phyloP scores from a whole-genome alignment of 2,888 invertebrate genomes.

The Rugalucina vietnamica region DNA sequence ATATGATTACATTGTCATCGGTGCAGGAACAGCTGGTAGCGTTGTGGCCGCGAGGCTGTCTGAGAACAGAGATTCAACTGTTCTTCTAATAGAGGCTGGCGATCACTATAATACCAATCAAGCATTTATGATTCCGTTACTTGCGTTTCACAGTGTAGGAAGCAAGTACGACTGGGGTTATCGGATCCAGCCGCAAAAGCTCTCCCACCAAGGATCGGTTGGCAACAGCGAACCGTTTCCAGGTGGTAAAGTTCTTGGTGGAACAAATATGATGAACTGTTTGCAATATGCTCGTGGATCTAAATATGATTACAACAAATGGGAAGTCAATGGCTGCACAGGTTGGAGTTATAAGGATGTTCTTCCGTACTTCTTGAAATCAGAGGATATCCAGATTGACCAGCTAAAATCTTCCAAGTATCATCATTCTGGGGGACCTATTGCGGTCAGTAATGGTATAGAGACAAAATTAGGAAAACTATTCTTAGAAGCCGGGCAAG shows the following conservation, averaged over 20 bases:
- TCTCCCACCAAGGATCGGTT: conserved; percentile 2
- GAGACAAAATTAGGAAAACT: background rate
- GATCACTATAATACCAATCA: conserved; percentile 82
- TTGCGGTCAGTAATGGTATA: conserved; percentile 19
- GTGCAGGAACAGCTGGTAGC: conserved; percentile 81
- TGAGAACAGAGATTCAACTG: conserved; percentile 76
- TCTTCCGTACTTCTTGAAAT: conserved; percentile 38
- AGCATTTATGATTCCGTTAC: conserved; percentile 81
- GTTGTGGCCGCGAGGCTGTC: conserved; percentile 84
- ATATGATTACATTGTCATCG: background rate
- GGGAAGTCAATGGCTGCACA: conserved; percentile 38
- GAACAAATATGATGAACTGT: conserved; percentile 36
- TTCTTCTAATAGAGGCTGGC: conserved; percentile 84
- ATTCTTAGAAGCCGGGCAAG: conserved; percentile 26
- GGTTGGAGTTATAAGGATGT: conserved; percentile 44
- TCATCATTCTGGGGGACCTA: conserved; percentile 28
- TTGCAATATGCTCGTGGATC: conserved; percentile 38
- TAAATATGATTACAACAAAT: conserved; percentile 34
- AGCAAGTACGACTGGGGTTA: conserved; percentile 49
- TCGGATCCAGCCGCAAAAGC: conserved; percentile 24
- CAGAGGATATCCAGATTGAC: conserved; percentile 24
- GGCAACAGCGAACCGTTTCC: conserved; percentile 16
- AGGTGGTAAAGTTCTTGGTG: conserved; percentile 39
- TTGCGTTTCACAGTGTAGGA: conserved; percentile 81
- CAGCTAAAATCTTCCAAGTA: conserved; percentile 12